Evolutionary conservation across 2,797 vertebrate genomes (phyloP).

Genomic region (Sebastes paucispinis): DNA sequence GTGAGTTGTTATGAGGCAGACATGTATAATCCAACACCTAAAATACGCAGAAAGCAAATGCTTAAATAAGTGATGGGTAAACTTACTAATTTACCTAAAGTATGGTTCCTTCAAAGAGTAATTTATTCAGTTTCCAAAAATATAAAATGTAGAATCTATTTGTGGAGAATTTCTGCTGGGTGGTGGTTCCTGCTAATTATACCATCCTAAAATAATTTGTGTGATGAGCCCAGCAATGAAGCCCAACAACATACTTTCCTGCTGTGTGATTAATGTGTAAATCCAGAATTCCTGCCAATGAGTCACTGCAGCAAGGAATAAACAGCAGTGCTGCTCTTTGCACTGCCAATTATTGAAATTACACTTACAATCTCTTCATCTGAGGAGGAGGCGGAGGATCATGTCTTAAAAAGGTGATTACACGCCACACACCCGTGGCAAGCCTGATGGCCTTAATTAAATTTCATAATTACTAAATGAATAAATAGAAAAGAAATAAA

Average conservation of each 20-base stretch:
- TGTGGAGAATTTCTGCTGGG: slow-evolving; percentile 1
- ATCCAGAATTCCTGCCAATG: slow-evolving; percentile 37
- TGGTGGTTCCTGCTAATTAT: slow-evolving; percentile 28
- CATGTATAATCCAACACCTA: background rate
- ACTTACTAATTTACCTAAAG: background rate
- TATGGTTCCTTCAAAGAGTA: background rate
- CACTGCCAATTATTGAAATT: slow-evolving; percentile 30
- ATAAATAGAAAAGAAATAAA: background rate
- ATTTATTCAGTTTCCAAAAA: background rate
- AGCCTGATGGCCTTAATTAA: slow-evolving; percentile 16
- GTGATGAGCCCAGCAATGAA: slow-evolving; percentile 8
- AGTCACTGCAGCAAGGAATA: slow-evolving; percentile 29
- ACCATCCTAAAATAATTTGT: slow-evolving; percentile 45
- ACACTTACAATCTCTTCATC: slow-evolving; percentile 4
- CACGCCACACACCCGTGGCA: background rate
- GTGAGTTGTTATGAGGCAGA: background rate
- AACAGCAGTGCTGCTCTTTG: slow-evolving; percentile 23
- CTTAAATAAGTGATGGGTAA: background rate
- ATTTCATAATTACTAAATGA: slow-evolving; percentile 17
- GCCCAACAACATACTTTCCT: slow-evolving; percentile 20
- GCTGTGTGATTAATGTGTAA: slow-evolving; percentile 32
- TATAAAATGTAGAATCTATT: background rate
- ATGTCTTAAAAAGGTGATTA: background rate
- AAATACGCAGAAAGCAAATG: background rate
- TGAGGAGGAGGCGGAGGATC: slow-evolving; percentile 10